These are phyloP conservation scores for Dolichopus griseipennis DNA, from an alignment of 2,888 invertebrate genomes.

Conservation along the genomic window DNA sequence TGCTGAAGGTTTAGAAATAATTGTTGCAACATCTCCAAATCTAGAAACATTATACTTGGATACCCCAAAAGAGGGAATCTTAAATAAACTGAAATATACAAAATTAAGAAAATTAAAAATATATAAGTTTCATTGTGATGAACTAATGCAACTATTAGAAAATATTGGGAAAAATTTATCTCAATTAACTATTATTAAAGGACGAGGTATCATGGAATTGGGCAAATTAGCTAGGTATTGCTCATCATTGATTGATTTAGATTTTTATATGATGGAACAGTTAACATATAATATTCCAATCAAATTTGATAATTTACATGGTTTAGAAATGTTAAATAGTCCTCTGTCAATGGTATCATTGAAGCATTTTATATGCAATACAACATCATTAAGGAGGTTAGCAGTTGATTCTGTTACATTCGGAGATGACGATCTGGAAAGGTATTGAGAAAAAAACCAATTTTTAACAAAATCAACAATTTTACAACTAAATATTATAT, in stretches of 20 bases:
- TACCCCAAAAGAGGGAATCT: slow-evolving; percentile 50
- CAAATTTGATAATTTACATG: slow-evolving; percentile 53
- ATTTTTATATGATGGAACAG: slow-evolving; percentile 58
- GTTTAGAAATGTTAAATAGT: slow-evolving; percentile 58
- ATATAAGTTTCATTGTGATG: slow-evolving; percentile 53
- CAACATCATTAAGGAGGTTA: slow-evolving; percentile 52
- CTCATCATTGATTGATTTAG: slow-evolving; percentile 52
- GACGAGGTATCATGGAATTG: slow-evolving; percentile 51
- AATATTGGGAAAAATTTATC: slow-evolving; percentile 48
- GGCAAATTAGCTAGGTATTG: slow-evolving; percentile 52
- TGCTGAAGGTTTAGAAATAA: slow-evolving; percentile 50
- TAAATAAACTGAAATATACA: slow-evolving; percentile 45
- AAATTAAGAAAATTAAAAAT: slow-evolving; percentile 53
- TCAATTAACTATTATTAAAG: slow-evolving; percentile 52
- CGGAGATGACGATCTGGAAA: slow-evolving; percentile 57
- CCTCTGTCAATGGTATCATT: slow-evolving; percentile 49
- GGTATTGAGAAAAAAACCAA: slow-evolving; percentile 38
- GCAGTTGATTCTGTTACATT: slow-evolving; percentile 58
- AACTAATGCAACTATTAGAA: slow-evolving; percentile 51
- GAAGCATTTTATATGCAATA: slow-evolving; percentile 53
- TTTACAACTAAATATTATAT: neutral
- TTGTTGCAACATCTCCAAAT: slow-evolving; percentile 52
- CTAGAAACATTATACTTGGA: slow-evolving; percentile 59
- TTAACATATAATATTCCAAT: slow-evolving; percentile 48
- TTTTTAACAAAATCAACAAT: no score